Evolutionary conservation across 2,797 vertebrate species (phyloP), one percentile per base, ranked within the genome.

Genomic region (Cirrhinus molitorella): DNA sequence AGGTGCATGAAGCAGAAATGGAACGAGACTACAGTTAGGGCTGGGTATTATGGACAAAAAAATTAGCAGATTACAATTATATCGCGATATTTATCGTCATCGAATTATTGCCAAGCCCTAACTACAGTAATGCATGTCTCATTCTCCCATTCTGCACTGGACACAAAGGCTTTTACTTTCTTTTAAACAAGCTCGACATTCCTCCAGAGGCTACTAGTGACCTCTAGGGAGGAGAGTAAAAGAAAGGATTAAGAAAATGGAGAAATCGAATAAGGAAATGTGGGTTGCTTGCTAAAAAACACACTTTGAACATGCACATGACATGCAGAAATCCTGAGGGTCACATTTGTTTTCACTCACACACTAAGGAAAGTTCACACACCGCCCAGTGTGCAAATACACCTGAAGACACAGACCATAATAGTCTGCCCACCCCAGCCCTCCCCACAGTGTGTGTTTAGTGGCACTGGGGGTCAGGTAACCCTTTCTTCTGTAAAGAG

Each of bases 361-460:
- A 59, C 71, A 61, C 45, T 28, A 51, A 76, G 21, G 13, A 28
- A 63, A 23, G 63, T 77, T 63, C 28, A 77, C 55, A 78, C 45
- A 57, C 47, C 4, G 6, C 34, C 74, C 67, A 34, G 6, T 61
- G 43, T 78, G 74, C 57, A 85, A 85, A 85, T 70, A 85, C 73
- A 78, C 73, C 65, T 81, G 84, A 81, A 71, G 79, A 81, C 71
- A 76, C 79, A 63, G 23, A 71, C 11, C 61, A 19, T 53, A 81
- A 73, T 59, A 67, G 31, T 13, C 9, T 43, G n/a, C 4, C 12
- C 9, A 3, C 37, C 17, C 23, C 14, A 11, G 17, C 55, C 65
- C 72, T 57, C 51, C 37, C 65, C 31, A 0, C 45, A 21, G 25
- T 61, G 55, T 66, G 45, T 84, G 59, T 10, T 80, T 51, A 68